phyloP scores from a whole-genome alignment of 2,113 vertebrate species.

The Colius striatus region DNA sequence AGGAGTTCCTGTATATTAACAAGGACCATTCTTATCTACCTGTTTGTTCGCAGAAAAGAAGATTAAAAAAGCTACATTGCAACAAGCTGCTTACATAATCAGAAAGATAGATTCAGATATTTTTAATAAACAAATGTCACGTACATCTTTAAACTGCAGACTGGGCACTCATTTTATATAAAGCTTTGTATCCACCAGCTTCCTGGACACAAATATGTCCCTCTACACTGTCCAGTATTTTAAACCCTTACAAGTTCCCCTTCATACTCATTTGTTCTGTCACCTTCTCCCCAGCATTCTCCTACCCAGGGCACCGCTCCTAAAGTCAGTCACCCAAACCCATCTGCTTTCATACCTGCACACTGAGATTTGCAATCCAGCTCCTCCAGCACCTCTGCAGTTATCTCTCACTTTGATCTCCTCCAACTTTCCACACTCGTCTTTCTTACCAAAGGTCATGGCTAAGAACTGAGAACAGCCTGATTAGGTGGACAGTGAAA shows the following conservation, averaged over 20 bases:
- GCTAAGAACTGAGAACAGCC: neutral
- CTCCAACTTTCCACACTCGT: neutral
- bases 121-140: neutral
- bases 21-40: neutral
- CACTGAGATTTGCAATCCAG: neutral
- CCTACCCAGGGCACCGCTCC: neutral
- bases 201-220: neutral
- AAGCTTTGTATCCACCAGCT: neutral
- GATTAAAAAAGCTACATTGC: neutral
- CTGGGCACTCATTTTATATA: neutral
- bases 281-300: neutral
- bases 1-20: neutral
- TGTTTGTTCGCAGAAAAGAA: neutral
- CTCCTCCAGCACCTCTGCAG: neutral
- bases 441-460: neutral
- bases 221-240: neutral
- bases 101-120: neutral
- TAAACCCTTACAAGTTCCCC: neutral
- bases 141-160: neutral
- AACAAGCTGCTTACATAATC: neutral
- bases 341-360: neutral
- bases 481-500: neutral
- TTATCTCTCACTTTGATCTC: neutral
- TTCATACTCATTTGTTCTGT: neutral
- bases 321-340: neutral